Evolutionary conservation across 2,113 vertebrate genomes (phyloP).

Genomic region (Ptilonorhynchus violaceus): DNA sequence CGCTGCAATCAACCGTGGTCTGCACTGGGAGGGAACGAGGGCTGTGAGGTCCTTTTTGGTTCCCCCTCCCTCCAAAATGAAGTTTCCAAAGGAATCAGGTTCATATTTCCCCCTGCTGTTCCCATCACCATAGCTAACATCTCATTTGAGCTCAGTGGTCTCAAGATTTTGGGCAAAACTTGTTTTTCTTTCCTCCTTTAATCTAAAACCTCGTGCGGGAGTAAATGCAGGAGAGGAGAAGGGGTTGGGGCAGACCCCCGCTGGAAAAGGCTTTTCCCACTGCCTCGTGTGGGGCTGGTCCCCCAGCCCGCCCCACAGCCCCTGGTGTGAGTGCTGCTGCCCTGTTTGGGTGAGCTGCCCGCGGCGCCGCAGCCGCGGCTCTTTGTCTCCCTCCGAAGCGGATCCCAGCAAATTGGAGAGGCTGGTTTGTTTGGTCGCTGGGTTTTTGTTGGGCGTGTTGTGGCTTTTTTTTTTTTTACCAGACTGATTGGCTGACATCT

Average conservation of each 20-base stretch:
- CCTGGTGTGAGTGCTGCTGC: neutral
- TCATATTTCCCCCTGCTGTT: neutral
- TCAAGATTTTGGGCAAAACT: neutral
- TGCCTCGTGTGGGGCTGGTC: rapidly evolving
- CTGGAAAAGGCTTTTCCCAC: neutral
- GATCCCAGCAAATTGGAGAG: constrained; percentile 49
- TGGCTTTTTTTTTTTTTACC: neutral
- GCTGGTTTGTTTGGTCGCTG: constrained; percentile 52
- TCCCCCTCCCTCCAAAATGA: neutral
- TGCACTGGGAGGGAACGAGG: neutral
- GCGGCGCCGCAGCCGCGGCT: neutral
- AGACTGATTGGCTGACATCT: constrained; percentile 55
- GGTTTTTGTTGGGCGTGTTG: neutral
- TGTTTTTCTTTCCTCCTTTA: neutral
- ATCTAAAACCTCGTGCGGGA: neutral
- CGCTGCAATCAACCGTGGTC: rapidly evolving
- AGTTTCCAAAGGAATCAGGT: neutral
- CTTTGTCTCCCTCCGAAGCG: neutral
- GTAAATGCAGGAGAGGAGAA: neutral
- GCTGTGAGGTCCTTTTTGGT: neutral
- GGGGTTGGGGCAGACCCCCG: neutral
- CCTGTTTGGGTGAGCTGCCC: neutral
- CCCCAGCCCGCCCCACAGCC: neutral
- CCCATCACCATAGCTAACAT: neutral
- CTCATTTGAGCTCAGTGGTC: neutral